Evolutionary conservation across 2,113 vertebrate genomes (phyloP), one percentile per base, ranked within the genome.

Genomic region (Megaceryle torquata): DNA sequence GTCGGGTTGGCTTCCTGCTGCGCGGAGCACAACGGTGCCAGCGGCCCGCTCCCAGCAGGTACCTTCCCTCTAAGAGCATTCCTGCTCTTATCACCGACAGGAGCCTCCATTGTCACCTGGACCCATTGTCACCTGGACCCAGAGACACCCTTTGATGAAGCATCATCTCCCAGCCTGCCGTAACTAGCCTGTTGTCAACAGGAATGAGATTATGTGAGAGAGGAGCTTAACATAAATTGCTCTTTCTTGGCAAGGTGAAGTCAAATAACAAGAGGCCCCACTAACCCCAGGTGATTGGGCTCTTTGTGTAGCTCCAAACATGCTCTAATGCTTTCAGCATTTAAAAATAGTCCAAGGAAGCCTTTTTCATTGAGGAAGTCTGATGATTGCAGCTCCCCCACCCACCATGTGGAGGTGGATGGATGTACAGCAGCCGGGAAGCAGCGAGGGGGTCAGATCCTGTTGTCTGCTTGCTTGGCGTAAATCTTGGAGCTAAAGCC

Each of bases 291-390:
- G 89, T 91, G 88, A 80, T 88, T 26, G 79, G 79, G 76, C 78
- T 89, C 93, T 97, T 95, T 97, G 94, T 97, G 94, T 91, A 25
- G 77, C 85, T 91, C 72, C 93, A 81, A 91, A 88, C 88, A 57
- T 5, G 80, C 95, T 93, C 86, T 6, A 82, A 60, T 14, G 77
- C 82, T 91, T 65, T 24, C 88, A 57, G 94, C 85, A n/a, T 92
- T 93, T 85, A 87, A 89, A 94, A 94, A 96, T 91, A 93, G 84
- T 91, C 91, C 67, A 7, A 89, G 88, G 83, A 63, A 91, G 75
- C 28, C 88, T 85, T 88, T 91, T 91, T 64, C 93, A 89, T 91
- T 88, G 90, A 94, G 89, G 93, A 91, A 94, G 70, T 92, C 69
- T 53, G 86, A 48, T 64, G 82, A 67, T 79, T 82, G 82, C 88